These are phyloP conservation scores for Argopecten irradians DNA, from an alignment of 1,140 invertebrate species.

Conservation along the genomic window DNA sequence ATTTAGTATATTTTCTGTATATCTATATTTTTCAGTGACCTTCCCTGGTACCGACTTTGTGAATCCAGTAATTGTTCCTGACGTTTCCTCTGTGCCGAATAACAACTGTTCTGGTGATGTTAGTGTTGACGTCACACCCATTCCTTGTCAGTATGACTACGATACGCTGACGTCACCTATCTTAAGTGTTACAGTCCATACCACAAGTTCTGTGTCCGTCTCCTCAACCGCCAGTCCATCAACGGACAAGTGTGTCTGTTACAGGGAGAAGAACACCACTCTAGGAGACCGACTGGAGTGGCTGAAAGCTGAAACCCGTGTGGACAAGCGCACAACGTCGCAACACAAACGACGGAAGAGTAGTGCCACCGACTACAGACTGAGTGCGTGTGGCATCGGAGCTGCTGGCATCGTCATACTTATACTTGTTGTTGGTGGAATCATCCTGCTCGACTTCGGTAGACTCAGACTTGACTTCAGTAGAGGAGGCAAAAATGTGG, in stretches of 20 bases:
- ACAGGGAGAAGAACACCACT: neutral
- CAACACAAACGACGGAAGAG: conserved; percentile 2
- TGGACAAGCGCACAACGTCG: neutral
- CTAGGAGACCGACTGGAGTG: neutral
- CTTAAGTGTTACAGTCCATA: neutral
- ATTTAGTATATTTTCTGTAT: neutral
- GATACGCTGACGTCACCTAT: neutral
- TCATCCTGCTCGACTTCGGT: neutral
- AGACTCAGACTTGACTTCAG: conserved; percentile 5
- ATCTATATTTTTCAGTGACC: neutral
- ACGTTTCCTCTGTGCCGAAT: neutral
- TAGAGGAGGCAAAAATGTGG: neutral
- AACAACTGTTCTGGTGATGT: neutral
- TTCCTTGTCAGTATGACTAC: neutral
- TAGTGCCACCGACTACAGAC: conserved; percentile 2
- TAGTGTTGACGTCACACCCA: neutral
- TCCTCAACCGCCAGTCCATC: neutral
- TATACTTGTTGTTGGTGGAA: neutral
- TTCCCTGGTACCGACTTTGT: neutral
- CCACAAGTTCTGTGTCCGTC: neutral
- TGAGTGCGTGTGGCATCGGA: neutral
- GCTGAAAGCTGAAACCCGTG: neutral
- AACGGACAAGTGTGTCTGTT: neutral
- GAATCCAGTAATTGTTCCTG: neutral
- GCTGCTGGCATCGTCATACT: neutral